phyloP scores from a whole-genome alignment of 1,140 invertebrate genomes.

The Choristoneura fumiferana region DNA sequence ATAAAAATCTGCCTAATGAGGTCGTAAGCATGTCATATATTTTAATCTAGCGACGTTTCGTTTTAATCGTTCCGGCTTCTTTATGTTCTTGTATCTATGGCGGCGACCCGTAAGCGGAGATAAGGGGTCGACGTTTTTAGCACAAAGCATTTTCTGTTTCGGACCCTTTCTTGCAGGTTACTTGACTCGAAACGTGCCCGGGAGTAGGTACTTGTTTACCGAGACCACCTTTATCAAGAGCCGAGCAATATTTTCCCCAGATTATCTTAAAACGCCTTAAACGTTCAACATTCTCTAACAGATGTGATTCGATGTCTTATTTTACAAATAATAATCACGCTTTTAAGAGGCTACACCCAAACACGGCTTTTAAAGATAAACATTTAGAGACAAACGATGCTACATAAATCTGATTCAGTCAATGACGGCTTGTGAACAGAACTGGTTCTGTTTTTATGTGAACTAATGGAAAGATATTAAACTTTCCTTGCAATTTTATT shows the following conservation, averaged over 20 bases:
- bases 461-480: too few species aligned
- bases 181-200: slow-evolving; percentile 60
- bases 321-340: slow-evolving; percentile 63
- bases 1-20: neutral
- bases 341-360: slow-evolving; percentile 37
- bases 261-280: slow-evolving; percentile 64
- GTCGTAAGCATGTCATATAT: slow-evolving; percentile 14
- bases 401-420: slow-evolving; percentile 9
- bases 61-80: neutral
- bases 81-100: slow-evolving; percentile 51
- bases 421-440: neutral
- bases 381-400: slow-evolving; percentile 8
- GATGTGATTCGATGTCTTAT: slow-evolving; percentile 51
- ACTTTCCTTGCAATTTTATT: too few species aligned
- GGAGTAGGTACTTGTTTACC: slow-evolving; percentile 52
- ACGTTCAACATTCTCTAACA: slow-evolving; percentile 47
- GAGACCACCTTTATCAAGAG: slow-evolving; percentile 55
- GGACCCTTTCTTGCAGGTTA: slow-evolving; percentile 61
- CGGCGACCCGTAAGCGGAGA: slow-evolving; percentile 58
- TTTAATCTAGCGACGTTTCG: slow-evolving; percentile 4
- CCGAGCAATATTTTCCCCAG: slow-evolving; percentile 59
- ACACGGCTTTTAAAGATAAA: slow-evolving; percentile 31
- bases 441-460: too few species aligned
- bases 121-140: slow-evolving; percentile 75
- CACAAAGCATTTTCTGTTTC: slow-evolving; percentile 72